Evolutionary conservation across 2,888 invertebrate genomes (phyloP).

Genomic region (Hyles lineata): DNA sequence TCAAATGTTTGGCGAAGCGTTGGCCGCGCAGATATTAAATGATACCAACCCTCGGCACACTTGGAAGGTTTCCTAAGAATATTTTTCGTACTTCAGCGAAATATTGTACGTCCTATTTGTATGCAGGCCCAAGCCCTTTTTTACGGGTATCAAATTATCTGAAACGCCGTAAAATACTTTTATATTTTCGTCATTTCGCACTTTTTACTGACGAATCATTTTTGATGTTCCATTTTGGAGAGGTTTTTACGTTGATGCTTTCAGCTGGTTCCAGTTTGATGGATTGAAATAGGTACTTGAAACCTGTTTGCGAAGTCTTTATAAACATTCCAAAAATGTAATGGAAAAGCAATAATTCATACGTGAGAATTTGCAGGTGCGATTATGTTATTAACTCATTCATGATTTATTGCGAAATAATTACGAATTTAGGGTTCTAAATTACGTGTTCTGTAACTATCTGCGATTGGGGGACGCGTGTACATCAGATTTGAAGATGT

Average conservation of each 20-base stretch:
- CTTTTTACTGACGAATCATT: neutral
- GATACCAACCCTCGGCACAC: slow-evolving; percentile 44
- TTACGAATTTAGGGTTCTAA: neutral
- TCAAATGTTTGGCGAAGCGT: slow-evolving; percentile 60
- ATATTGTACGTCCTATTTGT: slow-evolving; percentile 56
- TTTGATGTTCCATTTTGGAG: neutral
- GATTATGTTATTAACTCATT: neutral
- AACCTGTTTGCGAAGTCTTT: neutral
- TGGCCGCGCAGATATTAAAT: slow-evolving; percentile 44
- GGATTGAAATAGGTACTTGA: neutral
- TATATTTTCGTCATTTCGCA: slow-evolving; percentile 34
- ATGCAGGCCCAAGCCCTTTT: slow-evolving; percentile 55
- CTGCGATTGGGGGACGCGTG: neutral
- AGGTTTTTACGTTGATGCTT: slow-evolving; percentile 4
- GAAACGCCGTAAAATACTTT: slow-evolving; percentile 40
- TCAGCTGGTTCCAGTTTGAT: neutral
- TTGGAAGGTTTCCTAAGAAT: slow-evolving; percentile 65
- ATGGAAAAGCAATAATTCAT: neutral
- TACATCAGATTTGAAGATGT: neutral
- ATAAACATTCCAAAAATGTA: neutral
- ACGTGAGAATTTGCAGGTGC: neutral
- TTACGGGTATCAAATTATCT: slow-evolving; percentile 56
- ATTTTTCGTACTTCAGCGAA: slow-evolving; percentile 52
- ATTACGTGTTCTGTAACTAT: neutral
- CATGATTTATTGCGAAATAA: neutral